Evolutionary conservation across 23 tunicate genomes (phyloP).

Genomic region (Phallusia fumigata): DNA sequence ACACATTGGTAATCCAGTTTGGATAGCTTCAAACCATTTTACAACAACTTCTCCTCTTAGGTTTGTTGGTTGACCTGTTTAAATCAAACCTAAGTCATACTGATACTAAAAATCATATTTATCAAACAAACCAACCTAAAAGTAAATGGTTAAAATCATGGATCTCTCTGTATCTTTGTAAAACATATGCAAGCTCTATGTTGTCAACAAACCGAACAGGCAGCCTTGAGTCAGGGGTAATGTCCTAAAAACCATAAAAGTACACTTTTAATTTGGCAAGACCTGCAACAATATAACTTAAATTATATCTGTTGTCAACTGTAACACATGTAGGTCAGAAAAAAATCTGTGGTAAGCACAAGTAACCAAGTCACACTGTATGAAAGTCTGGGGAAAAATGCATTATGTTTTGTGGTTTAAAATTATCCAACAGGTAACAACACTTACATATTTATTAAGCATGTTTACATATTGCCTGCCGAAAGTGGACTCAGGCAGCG

Average conservation of each 20-base stretch:
- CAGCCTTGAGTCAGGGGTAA: constrained; percentile 82
- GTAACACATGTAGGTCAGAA: too few relatives aligned
- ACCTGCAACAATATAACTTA: too few relatives aligned
- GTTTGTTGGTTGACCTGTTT: constrained; percentile 73
- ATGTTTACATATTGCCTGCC: constrained; percentile 82
- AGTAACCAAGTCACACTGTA: too few relatives aligned
- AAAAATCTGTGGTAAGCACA: too few relatives aligned
- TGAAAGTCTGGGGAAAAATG: too few relatives aligned
- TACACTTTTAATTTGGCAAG: neutral
- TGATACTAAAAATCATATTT: neutral
- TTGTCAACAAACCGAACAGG: constrained; percentile 86
- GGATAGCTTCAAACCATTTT: constrained; percentile 94
- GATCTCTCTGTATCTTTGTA: constrained; percentile 90
- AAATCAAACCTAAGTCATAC: neutral
- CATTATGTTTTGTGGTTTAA: too few relatives aligned
- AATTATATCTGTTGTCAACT: too few relatives aligned
- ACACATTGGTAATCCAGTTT: constrained; percentile 89
- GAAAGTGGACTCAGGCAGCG: constrained; percentile 66
- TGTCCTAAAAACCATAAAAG: constrained; percentile 37
- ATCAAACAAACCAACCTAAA: constrained; percentile 39
- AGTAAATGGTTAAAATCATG: constrained; percentile 93
- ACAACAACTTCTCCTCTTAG: constrained; percentile 84
- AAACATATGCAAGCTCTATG: constrained; percentile 68
- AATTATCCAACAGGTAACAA: neutral
- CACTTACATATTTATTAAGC: constrained; percentile 80